phyloP scores from a whole-genome alignment of 2,113 vertebrate species.

The Zosterops japonicus region DNA sequence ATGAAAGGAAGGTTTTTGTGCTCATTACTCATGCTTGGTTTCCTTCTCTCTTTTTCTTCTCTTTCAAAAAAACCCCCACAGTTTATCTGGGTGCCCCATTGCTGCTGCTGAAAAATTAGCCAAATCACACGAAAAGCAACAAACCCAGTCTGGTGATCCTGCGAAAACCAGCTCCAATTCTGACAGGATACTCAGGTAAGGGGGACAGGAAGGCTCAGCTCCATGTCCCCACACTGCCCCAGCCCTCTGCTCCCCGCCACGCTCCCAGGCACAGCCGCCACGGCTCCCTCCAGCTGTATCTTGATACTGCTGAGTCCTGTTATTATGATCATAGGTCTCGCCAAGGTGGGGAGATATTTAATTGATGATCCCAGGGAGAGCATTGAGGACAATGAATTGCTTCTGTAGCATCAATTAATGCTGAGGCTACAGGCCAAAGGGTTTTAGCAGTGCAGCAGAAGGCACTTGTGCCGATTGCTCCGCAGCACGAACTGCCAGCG shows the following conservation, averaged over 20 bases:
- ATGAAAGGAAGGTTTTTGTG: not conserved
- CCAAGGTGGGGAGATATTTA: constrained; percentile 45
- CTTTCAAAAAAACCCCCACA: constrained; percentile 40
- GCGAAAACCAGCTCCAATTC: constrained; percentile 90
- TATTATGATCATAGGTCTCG: constrained; percentile 39
- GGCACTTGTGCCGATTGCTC: constrained; percentile 27
- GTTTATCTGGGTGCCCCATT: constrained; percentile 97
- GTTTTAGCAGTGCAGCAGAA: constrained; percentile 36
- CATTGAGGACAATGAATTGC: constrained; percentile 45
- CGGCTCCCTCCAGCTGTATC: not conserved
- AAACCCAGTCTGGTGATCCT: constrained; percentile 82
- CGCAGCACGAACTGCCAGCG: constrained; percentile 2
- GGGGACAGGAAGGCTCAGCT: not conserved
- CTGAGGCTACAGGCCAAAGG: constrained; percentile 40
- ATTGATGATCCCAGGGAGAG: constrained; percentile 63
- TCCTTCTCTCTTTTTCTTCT: not conserved
- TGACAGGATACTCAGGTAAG: constrained; percentile 92
- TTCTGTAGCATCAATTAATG: constrained; percentile 39
- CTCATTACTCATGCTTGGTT: not conserved
- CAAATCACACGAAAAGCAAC: constrained; percentile 94
- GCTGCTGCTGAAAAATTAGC: constrained; percentile 97
- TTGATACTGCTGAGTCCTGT: constrained; percentile 28
- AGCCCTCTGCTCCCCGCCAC: not conserved
- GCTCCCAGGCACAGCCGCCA: not conserved
- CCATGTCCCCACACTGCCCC: rapidly evolving